phyloP scores from a whole-genome alignment of 2,113 vertebrate species.

The Platanista minor region DNA sequence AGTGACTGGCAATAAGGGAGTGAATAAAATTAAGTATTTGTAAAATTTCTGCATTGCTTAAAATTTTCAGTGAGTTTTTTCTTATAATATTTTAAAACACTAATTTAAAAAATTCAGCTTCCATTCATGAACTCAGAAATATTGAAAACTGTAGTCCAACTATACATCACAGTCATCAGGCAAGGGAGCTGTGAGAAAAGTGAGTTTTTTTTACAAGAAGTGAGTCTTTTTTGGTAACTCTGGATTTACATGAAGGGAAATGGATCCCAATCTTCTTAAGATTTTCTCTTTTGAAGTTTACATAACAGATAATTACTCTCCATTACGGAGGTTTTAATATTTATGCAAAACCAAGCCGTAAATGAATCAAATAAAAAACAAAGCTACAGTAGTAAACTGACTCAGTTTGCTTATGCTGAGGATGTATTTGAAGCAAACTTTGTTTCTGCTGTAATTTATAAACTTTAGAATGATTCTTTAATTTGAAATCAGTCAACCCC shows the following conservation, averaged over 20 bases:
- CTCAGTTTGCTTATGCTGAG: neutral
- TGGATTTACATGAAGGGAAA: neutral
- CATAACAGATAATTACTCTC: neutral
- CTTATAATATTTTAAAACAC: neutral
- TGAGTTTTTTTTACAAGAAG: neutral
- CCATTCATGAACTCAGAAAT: neutral
- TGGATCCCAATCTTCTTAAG: neutral
- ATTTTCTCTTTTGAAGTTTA: neutral
- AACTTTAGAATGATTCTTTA: neutral
- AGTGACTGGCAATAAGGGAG: neutral
- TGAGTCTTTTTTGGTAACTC: neutral
- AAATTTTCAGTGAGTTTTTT: neutral
- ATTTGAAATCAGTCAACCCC: neutral
- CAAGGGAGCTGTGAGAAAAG: neutral
- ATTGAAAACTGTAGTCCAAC: neutral
- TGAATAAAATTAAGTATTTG: neutral
- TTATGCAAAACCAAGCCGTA: neutral
- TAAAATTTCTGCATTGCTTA: neutral
- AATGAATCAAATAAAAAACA: neutral
- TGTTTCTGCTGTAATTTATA: neutral
- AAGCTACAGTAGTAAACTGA: neutral
- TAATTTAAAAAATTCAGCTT: neutral
- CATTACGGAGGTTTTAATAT: neutral
- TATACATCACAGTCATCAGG: neutral
- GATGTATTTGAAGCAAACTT: neutral